These are phyloP conservation scores for Anableps anableps DNA, from an alignment of 2,797 vertebrate species.

Conservation along the genomic window DNA sequence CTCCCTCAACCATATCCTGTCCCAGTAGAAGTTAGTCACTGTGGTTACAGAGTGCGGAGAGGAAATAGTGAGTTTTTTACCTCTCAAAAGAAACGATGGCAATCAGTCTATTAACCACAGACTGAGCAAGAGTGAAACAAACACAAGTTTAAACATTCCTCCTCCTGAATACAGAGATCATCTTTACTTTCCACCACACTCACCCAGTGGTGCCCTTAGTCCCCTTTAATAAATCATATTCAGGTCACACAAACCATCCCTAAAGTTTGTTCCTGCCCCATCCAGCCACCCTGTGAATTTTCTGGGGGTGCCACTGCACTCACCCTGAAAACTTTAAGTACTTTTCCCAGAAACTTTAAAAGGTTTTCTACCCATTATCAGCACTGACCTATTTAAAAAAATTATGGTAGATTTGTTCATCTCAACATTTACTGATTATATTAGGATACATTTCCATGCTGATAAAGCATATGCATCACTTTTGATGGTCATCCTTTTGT, in stretches of 20 bases:
- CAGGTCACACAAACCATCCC: no score
- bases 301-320: background rate
- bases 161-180: background rate
- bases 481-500: background rate
- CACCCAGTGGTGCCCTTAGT: background rate
- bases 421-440: background rate
- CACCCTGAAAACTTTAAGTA: background rate
- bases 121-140: background rate
- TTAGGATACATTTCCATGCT: background rate
- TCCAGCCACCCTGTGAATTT: no score
- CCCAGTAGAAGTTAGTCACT: background rate
- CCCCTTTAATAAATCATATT: background rate
- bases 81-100: background rate
- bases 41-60: background rate
- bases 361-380: background rate
- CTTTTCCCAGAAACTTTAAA: background rate
- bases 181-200: background rate
- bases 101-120: background rate
- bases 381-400: background rate
- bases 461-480: background rate
- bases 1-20: background rate
- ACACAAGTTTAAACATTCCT: background rate
- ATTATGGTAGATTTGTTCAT: background rate
- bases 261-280: no score
- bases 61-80: constrained; percentile 1